Percentiles rank a stretch among this genome's conserved stretches.
These are phyloP conservation scores for Yponomeuta evonymella DNA, from an alignment of 2,888 invertebrate species.

Conservation along the genomic window DNA sequence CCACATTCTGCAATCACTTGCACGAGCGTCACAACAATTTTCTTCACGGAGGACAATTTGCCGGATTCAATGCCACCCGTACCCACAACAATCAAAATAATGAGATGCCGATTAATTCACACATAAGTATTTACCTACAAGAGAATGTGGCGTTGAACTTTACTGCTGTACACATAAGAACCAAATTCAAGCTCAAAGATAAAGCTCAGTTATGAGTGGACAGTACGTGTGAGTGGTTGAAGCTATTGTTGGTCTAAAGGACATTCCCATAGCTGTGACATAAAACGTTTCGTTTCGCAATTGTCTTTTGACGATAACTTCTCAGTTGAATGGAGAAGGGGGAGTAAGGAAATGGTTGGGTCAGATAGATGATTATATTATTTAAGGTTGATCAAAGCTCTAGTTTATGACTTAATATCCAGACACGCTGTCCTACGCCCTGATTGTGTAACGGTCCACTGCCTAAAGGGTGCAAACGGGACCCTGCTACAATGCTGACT, in stretches of 20 bases:
- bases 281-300: constrained; percentile 32
- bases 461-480: no score
- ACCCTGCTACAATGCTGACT: no score
- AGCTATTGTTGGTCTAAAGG: constrained; percentile 30
- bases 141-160: neutral
- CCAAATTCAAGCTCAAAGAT: neutral
- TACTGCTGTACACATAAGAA: neutral
- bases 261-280: constrained; percentile 35
- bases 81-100: constrained; percentile 29
- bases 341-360: neutral
- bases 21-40: neutral
- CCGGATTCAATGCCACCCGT: constrained; percentile 18
- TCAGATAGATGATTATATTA: neutral
- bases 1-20: neutral
- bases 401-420: no score
- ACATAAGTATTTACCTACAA: constrained; percentile 25
- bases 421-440: no score
- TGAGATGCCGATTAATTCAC: constrained; percentile 52
- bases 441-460: no score
- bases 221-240: constrained; percentile 28
- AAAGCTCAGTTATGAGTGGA: neutral
- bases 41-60: constrained; percentile 6
- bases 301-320: constrained; percentile 15
- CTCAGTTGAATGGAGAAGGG: constrained; percentile 1
- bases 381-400: neutral